Conservation (phyloP, 2,113 vertebrate species). For the Scomber japonicus region DNA sequence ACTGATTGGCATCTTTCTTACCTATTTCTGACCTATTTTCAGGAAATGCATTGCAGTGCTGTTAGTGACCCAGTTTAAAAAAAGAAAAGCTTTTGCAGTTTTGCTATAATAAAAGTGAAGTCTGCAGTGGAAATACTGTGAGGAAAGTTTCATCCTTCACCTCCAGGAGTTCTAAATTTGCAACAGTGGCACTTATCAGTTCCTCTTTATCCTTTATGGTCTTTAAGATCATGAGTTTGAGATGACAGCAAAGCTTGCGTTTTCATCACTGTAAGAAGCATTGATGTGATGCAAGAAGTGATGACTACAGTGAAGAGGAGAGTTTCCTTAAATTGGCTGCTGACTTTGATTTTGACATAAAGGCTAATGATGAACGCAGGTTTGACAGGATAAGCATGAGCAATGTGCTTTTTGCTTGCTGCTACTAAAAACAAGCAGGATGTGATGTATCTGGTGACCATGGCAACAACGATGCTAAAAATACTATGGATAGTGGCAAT, state of each 20-base stretch:
- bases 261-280: background rate
- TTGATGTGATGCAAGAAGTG: background rate
- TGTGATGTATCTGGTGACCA: background rate
- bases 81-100: background rate
- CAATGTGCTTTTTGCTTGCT: background rate
- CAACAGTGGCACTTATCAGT: background rate
- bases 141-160: background rate
- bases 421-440: background rate
- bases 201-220: background rate
- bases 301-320: background rate
- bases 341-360: background rate
- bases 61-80: too few species aligned
- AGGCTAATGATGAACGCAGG: background rate
- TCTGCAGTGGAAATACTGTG: too few species aligned
- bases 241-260: background rate
- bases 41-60: background rate
- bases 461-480: too few species aligned
- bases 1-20: background rate
- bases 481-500: too few species aligned
- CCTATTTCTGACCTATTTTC: too few species aligned
- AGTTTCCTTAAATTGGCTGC: background rate
- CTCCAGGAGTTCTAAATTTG: background rate
- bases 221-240: background rate
- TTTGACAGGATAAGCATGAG: slow-evolving; percentile 1
- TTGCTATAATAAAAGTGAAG: background rate